A percentile compares a stretch with the other conserved stretches of the same genome.
Conservation (phyloP, 2,888 invertebrate genomes). For the Apodemia zela region DNA sequence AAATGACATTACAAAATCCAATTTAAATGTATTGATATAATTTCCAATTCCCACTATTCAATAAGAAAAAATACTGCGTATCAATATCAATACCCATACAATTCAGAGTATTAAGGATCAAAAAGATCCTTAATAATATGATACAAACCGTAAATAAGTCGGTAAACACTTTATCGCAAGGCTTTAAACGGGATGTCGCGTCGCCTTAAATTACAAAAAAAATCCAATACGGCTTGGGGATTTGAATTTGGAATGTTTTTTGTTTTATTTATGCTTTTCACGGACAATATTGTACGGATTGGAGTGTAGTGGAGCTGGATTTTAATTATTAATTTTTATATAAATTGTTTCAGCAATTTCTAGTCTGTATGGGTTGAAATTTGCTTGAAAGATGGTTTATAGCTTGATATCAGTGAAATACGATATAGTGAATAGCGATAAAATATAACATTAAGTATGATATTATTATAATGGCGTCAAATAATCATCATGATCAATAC, state of each 20-base stretch:
- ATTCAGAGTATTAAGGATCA: constrained; percentile 3
- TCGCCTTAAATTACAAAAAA: constrained; percentile 61
- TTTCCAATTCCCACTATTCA: neutral
- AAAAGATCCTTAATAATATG: constrained; percentile 13
- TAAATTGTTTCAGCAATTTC: too few species aligned
- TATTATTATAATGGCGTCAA: too few species aligned
- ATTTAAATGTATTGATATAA: constrained; percentile 2
- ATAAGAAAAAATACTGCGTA: neutral
- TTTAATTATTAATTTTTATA: neutral
- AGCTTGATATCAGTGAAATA: too few species aligned
- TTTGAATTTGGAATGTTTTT: constrained; percentile 51
- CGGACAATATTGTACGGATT: constrained; percentile 44
- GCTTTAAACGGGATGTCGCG: constrained; percentile 40
- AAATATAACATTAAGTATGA: too few species aligned
- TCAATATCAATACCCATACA: constrained; percentile 9
- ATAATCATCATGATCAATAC: too few species aligned
- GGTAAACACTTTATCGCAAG: constrained; percentile 63
- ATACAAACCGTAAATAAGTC: constrained; percentile 53
- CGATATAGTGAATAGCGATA: too few species aligned
- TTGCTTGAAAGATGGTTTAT: too few species aligned
- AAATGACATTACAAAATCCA: neutral
- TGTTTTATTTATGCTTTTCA: constrained; percentile 42
- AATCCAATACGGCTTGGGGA: constrained; percentile 40
- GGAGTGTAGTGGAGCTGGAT: constrained; percentile 32
- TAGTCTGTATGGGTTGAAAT: too few species aligned